A percentile compares a stretch with the other conserved stretches of the same genome.
These are phyloP conservation scores for Agapornis roseicollis DNA, from an alignment of 2,113 vertebrate species.

Conservation along the genomic window DNA sequence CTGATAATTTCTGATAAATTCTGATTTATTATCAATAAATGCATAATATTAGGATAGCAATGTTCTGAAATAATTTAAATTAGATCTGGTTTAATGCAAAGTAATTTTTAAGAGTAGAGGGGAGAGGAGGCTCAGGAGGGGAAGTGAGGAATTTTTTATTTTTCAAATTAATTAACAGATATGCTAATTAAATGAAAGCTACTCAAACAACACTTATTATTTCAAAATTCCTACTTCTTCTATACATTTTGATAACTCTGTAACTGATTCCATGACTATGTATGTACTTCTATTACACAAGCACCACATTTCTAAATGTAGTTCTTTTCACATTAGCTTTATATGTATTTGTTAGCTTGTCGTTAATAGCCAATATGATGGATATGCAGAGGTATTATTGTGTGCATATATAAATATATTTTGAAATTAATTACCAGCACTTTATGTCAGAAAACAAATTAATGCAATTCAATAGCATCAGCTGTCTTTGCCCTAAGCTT, in stretches of 20 bases:
- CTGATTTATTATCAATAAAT: neutral
- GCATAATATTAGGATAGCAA: neutral
- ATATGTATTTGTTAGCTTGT: neutral
- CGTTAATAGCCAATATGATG: neutral
- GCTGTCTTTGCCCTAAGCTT: constrained; percentile 45
- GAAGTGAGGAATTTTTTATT: neutral
- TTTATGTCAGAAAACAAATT: constrained; percentile 14
- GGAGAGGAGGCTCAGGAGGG: neutral
- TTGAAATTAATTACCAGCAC: constrained; percentile 4
- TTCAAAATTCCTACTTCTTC: neutral
- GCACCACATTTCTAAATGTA: neutral
- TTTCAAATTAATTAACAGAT: neutral
- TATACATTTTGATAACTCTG: neutral
- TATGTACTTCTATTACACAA: neutral
- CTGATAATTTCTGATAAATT: no score
- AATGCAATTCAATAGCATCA: constrained; percentile 9
- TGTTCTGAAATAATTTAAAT: neutral
- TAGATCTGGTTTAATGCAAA: neutral
- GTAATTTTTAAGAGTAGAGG: neutral
- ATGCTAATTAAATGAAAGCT: neutral
- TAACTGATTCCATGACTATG: neutral
- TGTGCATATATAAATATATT: neutral
- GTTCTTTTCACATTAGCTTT: neutral
- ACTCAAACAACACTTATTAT: neutral
- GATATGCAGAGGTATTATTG: neutral